Evolutionary conservation across 2,797 vertebrate genomes (phyloP).

Genomic region (Momotus momota): DNA sequence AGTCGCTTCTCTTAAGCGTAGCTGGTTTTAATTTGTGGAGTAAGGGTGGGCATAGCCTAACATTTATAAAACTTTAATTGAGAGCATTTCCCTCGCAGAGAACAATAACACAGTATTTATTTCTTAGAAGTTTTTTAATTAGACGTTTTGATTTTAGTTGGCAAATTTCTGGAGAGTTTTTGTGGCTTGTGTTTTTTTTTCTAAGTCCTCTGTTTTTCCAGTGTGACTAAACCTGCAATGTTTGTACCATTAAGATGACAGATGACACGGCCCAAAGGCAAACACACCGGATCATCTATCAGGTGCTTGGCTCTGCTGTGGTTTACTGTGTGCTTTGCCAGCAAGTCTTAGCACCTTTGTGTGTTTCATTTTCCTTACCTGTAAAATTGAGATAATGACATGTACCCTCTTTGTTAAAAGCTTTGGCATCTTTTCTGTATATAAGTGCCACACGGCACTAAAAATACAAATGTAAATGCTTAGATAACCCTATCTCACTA

Average conservation of each 20-base stretch:
- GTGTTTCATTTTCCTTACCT: conserved; percentile 34
- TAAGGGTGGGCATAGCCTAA: conserved; percentile 31
- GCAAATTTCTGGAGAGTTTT: not conserved
- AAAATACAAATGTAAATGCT: conserved; percentile 23
- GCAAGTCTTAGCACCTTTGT: conserved; percentile 21
- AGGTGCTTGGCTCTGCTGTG: conserved; percentile 44
- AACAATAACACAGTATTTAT: conserved; percentile 23
- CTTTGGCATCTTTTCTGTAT: not conserved
- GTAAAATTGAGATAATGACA: conserved; percentile 49
- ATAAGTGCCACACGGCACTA: not conserved
- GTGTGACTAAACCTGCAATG: conserved; percentile 36
- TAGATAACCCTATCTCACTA: not conserved
- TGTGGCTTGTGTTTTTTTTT: not conserved
- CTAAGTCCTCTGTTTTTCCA: conserved; percentile 15
- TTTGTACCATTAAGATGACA: conserved; percentile 52
- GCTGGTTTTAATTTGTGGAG: conserved; percentile 60
- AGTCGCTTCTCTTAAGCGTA: conserved; percentile 17
- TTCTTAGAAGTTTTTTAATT: conserved; percentile 49
- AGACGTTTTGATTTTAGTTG: conserved; percentile 29
- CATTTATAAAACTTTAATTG: conserved; percentile 20
- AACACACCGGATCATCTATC: conserved; percentile 45
- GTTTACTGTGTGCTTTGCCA: conserved; percentile 42
- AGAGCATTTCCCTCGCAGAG: not conserved
- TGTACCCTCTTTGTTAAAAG: not conserved
- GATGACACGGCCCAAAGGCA: conserved; percentile 48